Conservation (phyloP, 2,113 vertebrate species). For the Zosterops lateralis region DNA sequence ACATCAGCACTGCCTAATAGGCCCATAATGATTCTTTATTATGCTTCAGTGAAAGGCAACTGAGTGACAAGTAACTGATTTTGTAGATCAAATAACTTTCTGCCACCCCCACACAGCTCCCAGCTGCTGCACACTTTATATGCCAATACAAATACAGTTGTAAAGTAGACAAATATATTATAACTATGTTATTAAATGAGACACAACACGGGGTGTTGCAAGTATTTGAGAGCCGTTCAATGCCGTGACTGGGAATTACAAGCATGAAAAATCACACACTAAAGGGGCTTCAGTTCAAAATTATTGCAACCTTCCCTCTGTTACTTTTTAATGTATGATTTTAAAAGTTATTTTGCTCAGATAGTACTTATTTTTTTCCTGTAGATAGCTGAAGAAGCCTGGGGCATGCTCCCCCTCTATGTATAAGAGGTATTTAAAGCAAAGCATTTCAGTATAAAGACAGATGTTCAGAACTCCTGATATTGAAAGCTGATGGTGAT, state of each 20-base stretch:
- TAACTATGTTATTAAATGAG: conserved; percentile 38
- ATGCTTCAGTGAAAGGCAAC: conserved; percentile 63
- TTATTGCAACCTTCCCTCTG: neutral
- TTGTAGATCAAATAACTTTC: conserved; percentile 58
- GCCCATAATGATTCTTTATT: conserved; percentile 66
- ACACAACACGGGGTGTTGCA: neutral
- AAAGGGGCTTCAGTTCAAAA: neutral
- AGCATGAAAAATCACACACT: neutral
- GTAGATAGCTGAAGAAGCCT: neutral
- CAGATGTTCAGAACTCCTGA: neutral
- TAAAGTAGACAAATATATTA: conserved; percentile 58
- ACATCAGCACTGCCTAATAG: conserved; percentile 64
- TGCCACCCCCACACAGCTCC: conserved; percentile 38
- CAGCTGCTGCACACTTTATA: conserved; percentile 33
- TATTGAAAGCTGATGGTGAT: neutral
- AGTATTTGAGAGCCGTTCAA: neutral
- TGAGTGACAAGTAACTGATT: conserved; percentile 65
- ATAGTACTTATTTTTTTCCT: neutral
- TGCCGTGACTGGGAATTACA: neutral
- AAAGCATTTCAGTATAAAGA: neutral
- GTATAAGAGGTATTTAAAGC: neutral
- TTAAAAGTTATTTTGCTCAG: neutral
- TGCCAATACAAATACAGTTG: conserved; percentile 58
- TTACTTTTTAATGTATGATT: neutral
- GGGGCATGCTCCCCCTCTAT: neutral